phyloP scores from a whole-genome alignment of 2,888 invertebrate species.

The Sialis lutaria region DNA sequence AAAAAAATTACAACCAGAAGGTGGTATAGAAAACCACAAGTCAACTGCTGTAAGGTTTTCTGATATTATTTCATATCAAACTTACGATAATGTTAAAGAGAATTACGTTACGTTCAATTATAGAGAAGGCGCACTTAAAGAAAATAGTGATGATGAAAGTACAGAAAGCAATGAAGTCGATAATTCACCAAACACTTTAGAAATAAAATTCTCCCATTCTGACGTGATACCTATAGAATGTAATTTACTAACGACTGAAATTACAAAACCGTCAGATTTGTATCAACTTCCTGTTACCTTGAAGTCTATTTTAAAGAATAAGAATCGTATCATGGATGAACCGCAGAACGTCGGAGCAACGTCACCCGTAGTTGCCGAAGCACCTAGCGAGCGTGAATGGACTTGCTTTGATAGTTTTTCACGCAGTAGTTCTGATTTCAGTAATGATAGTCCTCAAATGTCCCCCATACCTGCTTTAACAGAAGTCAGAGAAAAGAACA shows the following conservation, averaged over 20 bases:
- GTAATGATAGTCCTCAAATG: not conserved
- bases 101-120: not conserved
- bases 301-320: slow-evolving; percentile 5
- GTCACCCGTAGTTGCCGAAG: not conserved
- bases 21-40: no score
- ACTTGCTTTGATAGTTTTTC: slow-evolving; percentile 1
- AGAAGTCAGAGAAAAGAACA: slow-evolving; percentile 2
- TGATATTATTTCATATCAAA: no score
- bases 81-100: no score
- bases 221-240: slow-evolving; percentile 15
- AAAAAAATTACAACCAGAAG: no score
- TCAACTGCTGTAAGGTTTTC: no score
- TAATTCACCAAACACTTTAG: slow-evolving; percentile 3
- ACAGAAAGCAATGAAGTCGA: not conserved
- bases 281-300: slow-evolving; percentile 15
- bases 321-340: slow-evolving; percentile 2
- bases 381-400: slow-evolving; percentile 1
- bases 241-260: slow-evolving; percentile 19
- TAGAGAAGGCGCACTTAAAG: not conserved
- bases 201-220: slow-evolving; percentile 25
- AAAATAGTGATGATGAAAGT: not conserved
- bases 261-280: slow-evolving; percentile 29
- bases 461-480: slow-evolving; percentile 1
- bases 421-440: slow-evolving; percentile 1
- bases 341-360: slow-evolving; percentile 1